Conservation (phyloP, 2,113 vertebrate species). For the Semicossyphus pulcher region DNA sequence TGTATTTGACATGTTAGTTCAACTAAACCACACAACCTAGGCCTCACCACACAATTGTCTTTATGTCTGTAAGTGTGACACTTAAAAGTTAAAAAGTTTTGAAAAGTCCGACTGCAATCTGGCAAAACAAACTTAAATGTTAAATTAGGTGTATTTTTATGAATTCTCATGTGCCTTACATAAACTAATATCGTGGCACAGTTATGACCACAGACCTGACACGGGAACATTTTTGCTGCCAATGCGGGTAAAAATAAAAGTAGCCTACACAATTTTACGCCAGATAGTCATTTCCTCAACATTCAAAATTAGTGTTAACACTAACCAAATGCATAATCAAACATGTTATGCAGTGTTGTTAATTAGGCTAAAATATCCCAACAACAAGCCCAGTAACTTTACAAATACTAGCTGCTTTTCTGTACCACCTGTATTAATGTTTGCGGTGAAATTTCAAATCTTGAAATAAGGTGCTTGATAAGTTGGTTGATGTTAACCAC, state of each 20-base stretch:
- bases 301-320: background rate
- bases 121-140: background rate
- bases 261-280: too few species aligned
- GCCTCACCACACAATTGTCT: background rate
- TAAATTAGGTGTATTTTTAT: background rate
- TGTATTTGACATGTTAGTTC: background rate
- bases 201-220: background rate
- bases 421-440: too few species aligned
- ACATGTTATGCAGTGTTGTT: too few species aligned
- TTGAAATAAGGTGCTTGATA: too few species aligned
- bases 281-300: too few species aligned
- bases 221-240: background rate
- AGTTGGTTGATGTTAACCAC: too few species aligned
- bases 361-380: too few species aligned
- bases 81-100: background rate
- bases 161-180: background rate
- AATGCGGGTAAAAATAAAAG: too few species aligned
- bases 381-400: too few species aligned
- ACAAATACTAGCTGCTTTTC: too few species aligned
- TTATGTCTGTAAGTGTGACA: background rate
- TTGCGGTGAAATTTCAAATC: too few species aligned
- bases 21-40: background rate
- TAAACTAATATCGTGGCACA: background rate
- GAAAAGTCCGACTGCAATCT: background rate
- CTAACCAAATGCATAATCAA: too few species aligned